phyloP scores from a whole-genome alignment of 2,797 vertebrate species.

The Melanotaenia maccullochi region DNA sequence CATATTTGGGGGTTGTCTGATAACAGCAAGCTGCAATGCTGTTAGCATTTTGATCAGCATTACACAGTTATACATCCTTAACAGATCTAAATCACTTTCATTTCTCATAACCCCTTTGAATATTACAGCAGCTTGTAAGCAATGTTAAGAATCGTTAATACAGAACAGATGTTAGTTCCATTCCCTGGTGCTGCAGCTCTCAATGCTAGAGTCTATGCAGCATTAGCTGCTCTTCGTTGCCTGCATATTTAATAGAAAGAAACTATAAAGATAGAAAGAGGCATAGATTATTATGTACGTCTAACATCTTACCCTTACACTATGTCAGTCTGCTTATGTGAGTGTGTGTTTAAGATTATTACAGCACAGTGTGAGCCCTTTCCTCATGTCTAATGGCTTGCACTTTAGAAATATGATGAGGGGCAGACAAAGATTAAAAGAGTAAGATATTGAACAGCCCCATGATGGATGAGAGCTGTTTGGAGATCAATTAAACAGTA shows the following conservation, averaged over 20 bases:
- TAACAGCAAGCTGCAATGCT: constrained; percentile 18
- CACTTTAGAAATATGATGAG: constrained; percentile 77
- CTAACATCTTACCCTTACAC: background rate
- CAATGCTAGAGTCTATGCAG: constrained; percentile 45
- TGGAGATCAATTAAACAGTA: constrained; percentile 84
- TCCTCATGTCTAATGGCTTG: constrained; percentile 70
- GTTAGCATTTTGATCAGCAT: constrained; percentile 30
- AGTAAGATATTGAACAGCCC: constrained; percentile 72
- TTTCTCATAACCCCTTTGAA: constrained; percentile 61
- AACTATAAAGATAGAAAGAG: background rate
- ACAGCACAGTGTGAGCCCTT: constrained; percentile 21
- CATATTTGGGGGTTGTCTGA: constrained; percentile 34
- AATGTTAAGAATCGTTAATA: constrained; percentile 69
- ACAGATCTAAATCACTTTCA: constrained; percentile 62
- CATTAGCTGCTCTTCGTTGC: constrained; percentile 60
- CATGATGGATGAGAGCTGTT: constrained; percentile 82
- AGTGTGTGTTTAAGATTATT: constrained; percentile 51
- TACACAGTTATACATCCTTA: constrained; percentile 64
- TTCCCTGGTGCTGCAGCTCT: constrained; percentile 61
- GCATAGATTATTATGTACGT: background rate
- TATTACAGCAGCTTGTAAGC: constrained; percentile 72
- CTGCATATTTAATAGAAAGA: constrained; percentile 63
- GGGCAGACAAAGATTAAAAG: constrained; percentile 73
- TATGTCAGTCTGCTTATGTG: background rate
- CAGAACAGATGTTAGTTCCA: constrained; percentile 73